Evolutionary conservation across 2,113 vertebrate species (phyloP), one percentile per base, ranked within the genome.

Genomic region (Sturnira hondurensis): DNA sequence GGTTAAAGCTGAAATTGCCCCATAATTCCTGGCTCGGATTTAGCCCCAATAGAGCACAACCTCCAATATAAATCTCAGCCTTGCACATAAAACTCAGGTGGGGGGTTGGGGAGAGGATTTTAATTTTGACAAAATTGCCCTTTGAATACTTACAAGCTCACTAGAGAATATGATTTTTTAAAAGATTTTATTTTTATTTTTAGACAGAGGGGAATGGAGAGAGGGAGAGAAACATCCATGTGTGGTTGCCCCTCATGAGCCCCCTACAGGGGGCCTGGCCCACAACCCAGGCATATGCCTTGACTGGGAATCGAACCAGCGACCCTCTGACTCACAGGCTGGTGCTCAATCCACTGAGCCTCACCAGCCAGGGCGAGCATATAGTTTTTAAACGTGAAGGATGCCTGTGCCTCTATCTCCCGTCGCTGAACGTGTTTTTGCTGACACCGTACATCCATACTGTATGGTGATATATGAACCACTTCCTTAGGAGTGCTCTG

Each of bases 11-110:
- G 19, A 58, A n/a, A 67, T 80, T 86, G 50, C n/a, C 88, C 84
- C 67, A 82, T 38, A 85, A 93, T 89, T 97, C 33, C 80, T 91
- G 85, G 54, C 56, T 89, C 96, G 76, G 96, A 90, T 93, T 97
- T 93, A 97, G 82, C 43, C 33, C 89, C 56, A 87, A 97, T 88
- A 97, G 93, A 89, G 86, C 74, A 89, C 94, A 96, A 97, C 54
- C 96, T 96, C 91, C 96, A 96, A 97, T 85, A 98, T 98, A 98
- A 98, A 98, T 98, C 98, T 98, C 98, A 98, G 96, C 83, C 97
- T 98, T 92, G 96, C 87, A 80, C 78, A 86, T 9, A 87, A 78
- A 45, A 93, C 82, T 96, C 73, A 74, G 61, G 68, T 45, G 7
- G 52, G 24, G 52, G 38, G 24, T 28, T 2, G 33, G 13, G 28